Base-by-base conservation (phyloP, 2,888 invertebrate genomes). In the Eristalis pertinax region DNA sequence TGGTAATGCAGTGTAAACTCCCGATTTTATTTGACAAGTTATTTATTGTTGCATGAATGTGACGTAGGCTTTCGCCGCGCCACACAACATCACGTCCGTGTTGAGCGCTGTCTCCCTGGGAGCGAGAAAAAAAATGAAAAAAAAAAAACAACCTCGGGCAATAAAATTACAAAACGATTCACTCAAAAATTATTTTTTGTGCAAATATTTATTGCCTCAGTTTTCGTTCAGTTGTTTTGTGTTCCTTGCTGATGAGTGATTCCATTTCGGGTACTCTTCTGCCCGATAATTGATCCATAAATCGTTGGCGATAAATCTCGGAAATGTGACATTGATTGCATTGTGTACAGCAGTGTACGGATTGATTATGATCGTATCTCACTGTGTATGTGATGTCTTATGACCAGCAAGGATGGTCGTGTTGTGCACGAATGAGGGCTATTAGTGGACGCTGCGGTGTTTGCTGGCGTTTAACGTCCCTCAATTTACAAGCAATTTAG, bases 21-120 rank as follows among this genome's bases (percentile, higher is more conserved):
- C 74, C 86, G 78, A 83, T 83, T 86, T 86, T 83, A 86, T 86
- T 83, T 86, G 86, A 83, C 86, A 83, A 86, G 83, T 86, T 79
- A 86, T 86, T 86, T 86, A 86, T 86, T 86, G 74, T 78, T 75
- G 62, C 74, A 64, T 56, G 62, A 72, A 67, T 73, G 73, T 68
- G 24, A n/a, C 24, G 68, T 81, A 68, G 77, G 62, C 64, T 77
- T 43, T 72, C 32, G 73, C 32, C 35, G 56, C 26, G 13, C 2
- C 19, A 65, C 38, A 65, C 38, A 29, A 41, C 43, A 50, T n/a
- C 7, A 50, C 24, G 24, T 4, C 2, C 60, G 60, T 24, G 60
- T 13, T 60, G 60, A 8, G 58, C 1, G 15, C n/a, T 19, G 43
- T 5, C n/a, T 1, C 26, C 1, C 26, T 13, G 13, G 4, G 15